Conservation (phyloP, 2,888 invertebrate genomes). For the Xanthostigma xanthostigma region DNA sequence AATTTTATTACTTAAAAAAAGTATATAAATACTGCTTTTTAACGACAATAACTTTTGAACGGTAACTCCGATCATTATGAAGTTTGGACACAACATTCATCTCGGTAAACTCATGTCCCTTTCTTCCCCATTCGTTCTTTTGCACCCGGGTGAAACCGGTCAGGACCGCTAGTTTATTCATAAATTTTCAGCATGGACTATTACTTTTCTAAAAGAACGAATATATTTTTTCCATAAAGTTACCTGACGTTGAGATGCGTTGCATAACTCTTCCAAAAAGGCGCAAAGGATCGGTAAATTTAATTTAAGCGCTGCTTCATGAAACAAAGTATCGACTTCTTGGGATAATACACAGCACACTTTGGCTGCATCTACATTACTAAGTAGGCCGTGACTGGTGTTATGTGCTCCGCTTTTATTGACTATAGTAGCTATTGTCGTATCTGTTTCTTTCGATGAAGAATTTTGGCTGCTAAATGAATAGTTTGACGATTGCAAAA, state of each 20-base stretch:
- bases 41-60: too few species aligned
- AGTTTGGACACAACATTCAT: too few species aligned
- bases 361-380: slow-evolving; percentile 69
- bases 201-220: background rate
- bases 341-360: slow-evolving; percentile 82
- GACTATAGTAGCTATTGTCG: slow-evolving; percentile 57
- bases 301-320: slow-evolving; percentile 73
- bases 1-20: too few species aligned
- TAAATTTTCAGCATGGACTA: background rate
- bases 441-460: slow-evolving; percentile 35
- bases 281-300: slow-evolving; percentile 71
- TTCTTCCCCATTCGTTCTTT: too few species aligned
- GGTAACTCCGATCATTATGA: too few species aligned
- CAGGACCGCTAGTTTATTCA: too few species aligned
- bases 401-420: slow-evolving; percentile 37
- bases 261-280: slow-evolving; percentile 68
- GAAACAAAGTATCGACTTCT: slow-evolving; percentile 81
- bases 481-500: slow-evolving; percentile 42
- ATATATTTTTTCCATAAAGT: background rate
- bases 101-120: too few species aligned
- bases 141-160: too few species aligned
- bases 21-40: too few species aligned
- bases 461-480: slow-evolving; percentile 32
- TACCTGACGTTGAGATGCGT: slow-evolving; percentile 72
- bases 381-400: slow-evolving; percentile 38